Evolutionary conservation across 2,888 invertebrate genomes (phyloP), one percentile per base, ranked within the genome.

Genomic region (Parnassius mnemosyne): DNA sequence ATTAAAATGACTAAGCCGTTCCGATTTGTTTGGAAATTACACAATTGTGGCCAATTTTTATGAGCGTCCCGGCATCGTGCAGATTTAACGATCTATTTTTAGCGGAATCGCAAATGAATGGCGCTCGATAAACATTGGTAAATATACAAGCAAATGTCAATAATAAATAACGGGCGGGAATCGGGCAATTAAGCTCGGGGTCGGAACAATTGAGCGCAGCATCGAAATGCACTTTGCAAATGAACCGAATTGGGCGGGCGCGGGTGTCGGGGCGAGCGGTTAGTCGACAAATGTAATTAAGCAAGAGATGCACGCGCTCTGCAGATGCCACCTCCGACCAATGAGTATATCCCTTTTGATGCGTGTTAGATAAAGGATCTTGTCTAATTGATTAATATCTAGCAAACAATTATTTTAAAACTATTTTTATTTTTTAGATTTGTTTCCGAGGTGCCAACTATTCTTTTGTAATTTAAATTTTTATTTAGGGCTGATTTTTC

Each of bases 161-260:
- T 86, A 85, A 88, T 87, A 87, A 87, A 87, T 87, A 87, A 87
- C 79, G 80, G 77, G 74, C 64, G 64, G 68, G 70, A 70, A 69
- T 67, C 72, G 74, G 78, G 82, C 89, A 89, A 91, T 90, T 89
- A 89, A 87, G 80, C 78, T 73, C 79, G 74, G 85, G 84, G 85
- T 81, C 81, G 82, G 81, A 78, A 86, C 86, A 85, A 87, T 87
- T 78, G 84, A 74, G 78, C 57, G 53, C 79, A 79, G 87, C 88
- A 90, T 89, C 83, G 88, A 89, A 89, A 88, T 90, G 90, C 89
- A 91, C 90, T 90, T 89, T 87, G 88, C 88, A 90, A 90, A 90
- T 90, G 89, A 90, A 87, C 84, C 83, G 80, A 83, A 85, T 78
- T 75, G 79, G 70, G 64, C 68, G 69, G 65, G 63, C 67, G 73